phyloP scores from a whole-genome alignment of 2,888 invertebrate genomes.

The Lasiommata megera region DNA sequence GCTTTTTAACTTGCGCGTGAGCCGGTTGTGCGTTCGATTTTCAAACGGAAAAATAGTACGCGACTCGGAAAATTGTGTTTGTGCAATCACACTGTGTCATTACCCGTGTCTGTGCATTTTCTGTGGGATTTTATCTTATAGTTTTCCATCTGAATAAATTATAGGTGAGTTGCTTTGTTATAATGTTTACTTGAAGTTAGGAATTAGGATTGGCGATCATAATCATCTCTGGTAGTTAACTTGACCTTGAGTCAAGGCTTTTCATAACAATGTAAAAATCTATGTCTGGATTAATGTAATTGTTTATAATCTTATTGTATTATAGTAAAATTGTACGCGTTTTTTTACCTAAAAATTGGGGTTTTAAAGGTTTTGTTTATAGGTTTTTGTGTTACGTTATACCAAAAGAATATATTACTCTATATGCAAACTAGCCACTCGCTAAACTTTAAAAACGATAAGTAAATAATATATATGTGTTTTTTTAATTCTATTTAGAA shows the following conservation, averaged over 20 bases:
- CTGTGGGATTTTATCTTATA: constrained; percentile 23
- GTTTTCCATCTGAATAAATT: constrained; percentile 38
- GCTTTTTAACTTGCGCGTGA: constrained; percentile 57
- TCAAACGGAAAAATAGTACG: constrained; percentile 25
- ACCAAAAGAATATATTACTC: no score
- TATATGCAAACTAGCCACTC: no score
- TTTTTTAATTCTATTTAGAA: no score
- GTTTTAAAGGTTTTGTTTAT: no score
- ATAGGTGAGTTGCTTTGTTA: constrained; percentile 53
- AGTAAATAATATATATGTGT: no score
- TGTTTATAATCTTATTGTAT: background rate
- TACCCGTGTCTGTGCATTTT: constrained; percentile 28
- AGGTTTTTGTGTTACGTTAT: no score
- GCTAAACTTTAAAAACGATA: no score
- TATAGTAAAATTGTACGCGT: background rate
- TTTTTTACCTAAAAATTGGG: background rate
- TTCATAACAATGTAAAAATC: constrained; percentile 29
- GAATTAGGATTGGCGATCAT: constrained; percentile 6
- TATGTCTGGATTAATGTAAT: background rate
- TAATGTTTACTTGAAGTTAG: constrained; percentile 17
- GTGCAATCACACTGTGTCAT: constrained; percentile 25
- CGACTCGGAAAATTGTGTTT: constrained; percentile 31
- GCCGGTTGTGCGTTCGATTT: constrained; percentile 46
- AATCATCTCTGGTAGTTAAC: constrained; percentile 17
- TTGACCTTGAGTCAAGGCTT: constrained; percentile 28